Percentiles rank a stretch among this genome's conserved stretches.
Evolutionary conservation across 2,888 invertebrate genomes (phyloP).

Genomic region (Meloe dianella): DNA sequence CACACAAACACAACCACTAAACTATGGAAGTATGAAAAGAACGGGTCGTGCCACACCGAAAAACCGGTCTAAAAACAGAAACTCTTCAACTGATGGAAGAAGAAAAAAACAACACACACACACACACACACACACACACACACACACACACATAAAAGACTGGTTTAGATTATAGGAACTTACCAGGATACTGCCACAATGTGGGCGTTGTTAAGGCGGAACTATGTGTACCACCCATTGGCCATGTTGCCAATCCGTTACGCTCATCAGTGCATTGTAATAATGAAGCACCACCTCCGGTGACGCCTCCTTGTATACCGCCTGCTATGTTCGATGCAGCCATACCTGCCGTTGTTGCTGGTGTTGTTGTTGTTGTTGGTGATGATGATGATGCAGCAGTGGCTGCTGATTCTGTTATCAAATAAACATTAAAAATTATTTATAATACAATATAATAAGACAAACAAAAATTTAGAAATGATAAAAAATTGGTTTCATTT

Average conservation of each 20-base stretch:
- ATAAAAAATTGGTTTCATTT: no score
- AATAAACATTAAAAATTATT: background rate
- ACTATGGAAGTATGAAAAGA: slow-evolving; percentile 23
- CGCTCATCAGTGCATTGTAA: slow-evolving; percentile 71
- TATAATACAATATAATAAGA: no score
- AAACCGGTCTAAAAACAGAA: slow-evolving; percentile 45
- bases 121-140: background rate
- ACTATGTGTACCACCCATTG: slow-evolving; percentile 63
- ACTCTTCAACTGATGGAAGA: slow-evolving; percentile 9
- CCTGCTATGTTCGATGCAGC: slow-evolving; percentile 68
- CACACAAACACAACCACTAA: slow-evolving; percentile 7
- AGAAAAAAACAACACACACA: background rate
- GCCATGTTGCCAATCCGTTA: slow-evolving; percentile 63
- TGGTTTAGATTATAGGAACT: slow-evolving; percentile 57
- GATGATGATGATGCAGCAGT: background rate
- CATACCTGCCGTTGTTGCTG: slow-evolving; percentile 61
- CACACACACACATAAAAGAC: slow-evolving; percentile 19
- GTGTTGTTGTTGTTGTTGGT: slow-evolving; percentile 5
- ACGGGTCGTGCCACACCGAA: slow-evolving; percentile 37
- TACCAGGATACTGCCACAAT: slow-evolving; percentile 83
- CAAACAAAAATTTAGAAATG: no score
- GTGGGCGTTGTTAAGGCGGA: slow-evolving; percentile 70
- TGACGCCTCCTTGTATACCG: slow-evolving; percentile 61
- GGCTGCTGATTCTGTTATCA: background rate
- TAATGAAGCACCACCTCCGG: slow-evolving; percentile 64